Conservation (phyloP, 2,888 invertebrate genomes). For the Thereva unica region DNA sequence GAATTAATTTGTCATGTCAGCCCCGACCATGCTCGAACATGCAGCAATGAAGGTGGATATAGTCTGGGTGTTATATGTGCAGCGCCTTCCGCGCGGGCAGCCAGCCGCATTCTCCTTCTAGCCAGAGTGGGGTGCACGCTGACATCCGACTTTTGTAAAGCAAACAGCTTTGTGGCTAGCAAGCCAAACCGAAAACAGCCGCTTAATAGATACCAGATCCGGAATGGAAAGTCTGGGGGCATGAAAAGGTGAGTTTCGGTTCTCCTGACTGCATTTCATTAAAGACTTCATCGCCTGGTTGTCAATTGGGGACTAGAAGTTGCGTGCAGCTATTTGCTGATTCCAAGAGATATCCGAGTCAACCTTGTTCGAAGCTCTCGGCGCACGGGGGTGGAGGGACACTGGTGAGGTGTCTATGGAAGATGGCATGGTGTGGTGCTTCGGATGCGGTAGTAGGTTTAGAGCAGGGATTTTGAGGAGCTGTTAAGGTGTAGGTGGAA, state of each 20-base stretch:
- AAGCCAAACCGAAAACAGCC: not conserved
- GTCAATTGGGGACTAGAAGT: conserved; percentile 23
- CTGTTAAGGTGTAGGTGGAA: no score
- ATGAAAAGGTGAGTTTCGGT: conserved; percentile 9
- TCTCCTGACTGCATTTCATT: conserved; percentile 24
- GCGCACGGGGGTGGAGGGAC: no score
- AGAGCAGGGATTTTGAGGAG: no score
- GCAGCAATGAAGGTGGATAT: conserved; percentile 26
- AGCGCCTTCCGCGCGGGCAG: not conserved
- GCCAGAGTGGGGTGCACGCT: not conserved
- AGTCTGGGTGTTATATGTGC: conserved; percentile 19
- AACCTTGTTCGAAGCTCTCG: conserved; percentile 19
- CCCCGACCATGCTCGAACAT: conserved; percentile 24
- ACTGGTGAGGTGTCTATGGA: no score
- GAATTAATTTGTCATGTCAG: conserved; percentile 33
- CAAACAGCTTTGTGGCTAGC: conserved; percentile 1
- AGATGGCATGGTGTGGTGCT: no score
- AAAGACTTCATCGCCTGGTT: conserved; percentile 22
- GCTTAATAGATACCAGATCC: conserved; percentile 3
- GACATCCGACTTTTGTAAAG: conserved; percentile 9
- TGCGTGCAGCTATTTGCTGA: conserved; percentile 31
- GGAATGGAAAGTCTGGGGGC: conserved; percentile 14
- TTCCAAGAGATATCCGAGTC: conserved; percentile 17
- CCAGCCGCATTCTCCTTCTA: not conserved
- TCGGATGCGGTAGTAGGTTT: no score